Conservation (phyloP, 2,888 invertebrate species). For the Drosophila emarginata region DNA sequence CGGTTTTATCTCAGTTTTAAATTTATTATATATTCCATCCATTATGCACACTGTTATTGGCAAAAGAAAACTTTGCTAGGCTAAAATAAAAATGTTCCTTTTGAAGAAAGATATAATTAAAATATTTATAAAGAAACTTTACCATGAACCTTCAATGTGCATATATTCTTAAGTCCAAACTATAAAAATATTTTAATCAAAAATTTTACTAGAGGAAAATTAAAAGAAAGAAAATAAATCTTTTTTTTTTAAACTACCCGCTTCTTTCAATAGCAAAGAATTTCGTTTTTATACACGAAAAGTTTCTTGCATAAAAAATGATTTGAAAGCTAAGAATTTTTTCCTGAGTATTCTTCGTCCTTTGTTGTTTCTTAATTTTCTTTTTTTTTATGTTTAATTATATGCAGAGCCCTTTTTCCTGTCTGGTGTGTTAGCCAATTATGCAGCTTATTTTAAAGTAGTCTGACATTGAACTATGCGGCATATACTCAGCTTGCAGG, state of each 20-base stretch:
- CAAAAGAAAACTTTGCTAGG: constrained; percentile 8
- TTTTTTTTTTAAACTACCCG: constrained; percentile 23
- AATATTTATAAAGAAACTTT: constrained; percentile 31
- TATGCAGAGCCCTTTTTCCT: constrained; percentile 21
- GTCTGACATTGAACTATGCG: constrained; percentile 56
- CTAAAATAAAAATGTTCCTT: constrained; percentile 36
- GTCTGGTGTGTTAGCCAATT: constrained; percentile 57
- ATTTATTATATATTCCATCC: neutral
- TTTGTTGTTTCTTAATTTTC: neutral
- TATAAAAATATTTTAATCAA: constrained; percentile 62
- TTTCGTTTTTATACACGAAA: constrained; percentile 18
- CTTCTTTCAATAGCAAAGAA: constrained; percentile 31
- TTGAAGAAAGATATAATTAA: constrained; percentile 55
- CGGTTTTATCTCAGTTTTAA: too few species aligned
- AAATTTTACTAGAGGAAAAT: constrained; percentile 20
- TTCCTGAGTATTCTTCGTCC: neutral
- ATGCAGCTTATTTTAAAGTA: constrained; percentile 17
- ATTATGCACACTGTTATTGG: neutral
- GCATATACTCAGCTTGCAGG: neutral
- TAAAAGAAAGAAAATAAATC: constrained; percentile 16
- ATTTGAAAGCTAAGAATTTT: constrained; percentile 24
- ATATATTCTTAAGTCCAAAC: constrained; percentile 13
- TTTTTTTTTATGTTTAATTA: constrained; percentile 32
- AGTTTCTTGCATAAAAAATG: constrained; percentile 32
- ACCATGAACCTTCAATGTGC: constrained; percentile 21